phyloP scores from a whole-genome alignment of 2,888 invertebrate genomes.

The Autographa pulchrina region DNA sequence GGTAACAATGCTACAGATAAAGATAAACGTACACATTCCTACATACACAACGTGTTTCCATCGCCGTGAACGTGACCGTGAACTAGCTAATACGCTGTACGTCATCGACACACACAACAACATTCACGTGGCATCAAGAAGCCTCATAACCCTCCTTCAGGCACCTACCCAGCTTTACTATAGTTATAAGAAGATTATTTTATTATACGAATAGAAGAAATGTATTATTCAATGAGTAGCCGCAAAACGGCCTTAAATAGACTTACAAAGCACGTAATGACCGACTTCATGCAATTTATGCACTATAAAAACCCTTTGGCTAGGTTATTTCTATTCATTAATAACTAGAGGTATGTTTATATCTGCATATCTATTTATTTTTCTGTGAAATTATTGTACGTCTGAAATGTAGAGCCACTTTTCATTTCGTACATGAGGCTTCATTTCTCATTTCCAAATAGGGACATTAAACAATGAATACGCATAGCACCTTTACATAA shows the following conservation, averaged over 20 bases:
- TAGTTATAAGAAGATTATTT: slow-evolving; percentile 62
- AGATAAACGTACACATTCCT: slow-evolving; percentile 41
- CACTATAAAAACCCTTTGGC: slow-evolving; percentile 24
- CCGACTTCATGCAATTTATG: slow-evolving; percentile 25
- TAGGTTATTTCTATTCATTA: slow-evolving; percentile 22
- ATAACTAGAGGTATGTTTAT: not conserved
- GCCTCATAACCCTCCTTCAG: slow-evolving; percentile 72
- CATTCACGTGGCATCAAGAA: slow-evolving; percentile 74
- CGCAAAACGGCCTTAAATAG: slow-evolving; percentile 50
- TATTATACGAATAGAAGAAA: slow-evolving; percentile 64
- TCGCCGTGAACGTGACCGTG: slow-evolving; percentile 83
- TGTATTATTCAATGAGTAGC: slow-evolving; percentile 60
- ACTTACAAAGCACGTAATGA: slow-evolving; percentile 44
- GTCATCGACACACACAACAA: slow-evolving; percentile 64
- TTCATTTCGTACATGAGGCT: not conserved
- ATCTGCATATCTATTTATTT: not conserved
- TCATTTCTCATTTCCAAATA: not conserved
- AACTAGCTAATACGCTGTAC: slow-evolving; percentile 66
- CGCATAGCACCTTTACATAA: not conserved
- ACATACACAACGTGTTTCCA: slow-evolving; percentile 61
- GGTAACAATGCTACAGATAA: slow-evolving; percentile 32
- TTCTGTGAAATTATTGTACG: not conserved
- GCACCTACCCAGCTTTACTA: slow-evolving; percentile 39
- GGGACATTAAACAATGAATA: not conserved
- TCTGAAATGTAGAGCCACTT: not conserved